Evolutionary conservation across 1,140 invertebrate species (phyloP).

Genomic region (Atopsyche davidsoni): DNA sequence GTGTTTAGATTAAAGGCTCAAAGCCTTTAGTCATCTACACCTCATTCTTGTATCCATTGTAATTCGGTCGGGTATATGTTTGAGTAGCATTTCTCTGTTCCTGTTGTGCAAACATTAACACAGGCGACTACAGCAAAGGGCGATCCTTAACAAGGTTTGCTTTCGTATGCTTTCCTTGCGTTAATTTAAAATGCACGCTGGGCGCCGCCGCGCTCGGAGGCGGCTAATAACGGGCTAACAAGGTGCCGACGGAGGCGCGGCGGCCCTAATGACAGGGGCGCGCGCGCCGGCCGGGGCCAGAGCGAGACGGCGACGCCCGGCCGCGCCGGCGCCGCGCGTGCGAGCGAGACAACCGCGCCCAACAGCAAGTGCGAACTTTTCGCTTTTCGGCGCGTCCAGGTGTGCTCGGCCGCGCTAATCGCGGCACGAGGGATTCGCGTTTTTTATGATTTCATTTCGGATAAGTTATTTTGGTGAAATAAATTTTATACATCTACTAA

Average conservation of each 20-base stretch:
- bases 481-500: too few species aligned
- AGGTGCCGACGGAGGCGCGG: slow-evolving; percentile 22
- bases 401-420: neutral
- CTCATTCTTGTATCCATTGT: too few species aligned
- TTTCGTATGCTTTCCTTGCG: neutral
- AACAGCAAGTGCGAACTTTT: neutral
- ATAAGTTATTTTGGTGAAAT: too few species aligned
- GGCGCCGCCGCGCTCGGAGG: slow-evolving; percentile 12
- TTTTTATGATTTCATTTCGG: too few species aligned
- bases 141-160: neutral
- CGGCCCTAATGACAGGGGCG: slow-evolving; percentile 17
- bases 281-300: slow-evolving; percentile 10
- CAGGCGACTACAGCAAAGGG: too few species aligned
- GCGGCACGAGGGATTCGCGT: too few species aligned
- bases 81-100: too few species aligned
- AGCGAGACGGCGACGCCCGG: neutral
- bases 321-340: neutral
- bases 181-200: slow-evolving; percentile 5
- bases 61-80: too few species aligned
- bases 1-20: too few species aligned
- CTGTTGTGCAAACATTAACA: too few species aligned
- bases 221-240: slow-evolving; percentile 20
- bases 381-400: slow-evolving; percentile 8
- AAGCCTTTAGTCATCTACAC: too few species aligned
- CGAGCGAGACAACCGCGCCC: neutral